These are phyloP conservation scores for Abscondita cerata DNA, from an alignment of 2,888 invertebrate genomes.

Conservation along the genomic window DNA sequence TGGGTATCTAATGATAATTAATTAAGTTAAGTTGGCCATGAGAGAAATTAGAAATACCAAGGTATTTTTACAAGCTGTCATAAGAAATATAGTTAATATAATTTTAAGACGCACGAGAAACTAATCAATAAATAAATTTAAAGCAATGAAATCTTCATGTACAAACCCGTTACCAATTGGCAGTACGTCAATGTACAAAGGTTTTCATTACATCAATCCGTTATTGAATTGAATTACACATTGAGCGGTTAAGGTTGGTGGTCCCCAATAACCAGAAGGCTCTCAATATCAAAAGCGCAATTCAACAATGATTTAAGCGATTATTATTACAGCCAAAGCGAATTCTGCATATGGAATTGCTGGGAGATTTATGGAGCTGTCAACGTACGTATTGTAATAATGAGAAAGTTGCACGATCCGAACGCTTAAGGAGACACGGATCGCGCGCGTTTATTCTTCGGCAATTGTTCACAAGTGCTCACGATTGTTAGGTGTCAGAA, in stretches of 20 bases:
- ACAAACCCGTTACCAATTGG: too few relatives aligned
- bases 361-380: conserved; percentile 44
- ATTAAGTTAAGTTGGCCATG: too few relatives aligned
- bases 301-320: conserved; percentile 39
- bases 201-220: conserved; percentile 4
- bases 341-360: conserved; percentile 39
- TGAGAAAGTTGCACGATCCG: conserved; percentile 44
- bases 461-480: conserved; percentile 38
- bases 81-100: too few relatives aligned
- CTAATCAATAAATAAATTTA: too few relatives aligned
- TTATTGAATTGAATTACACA: conserved; percentile 8
- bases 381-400: conserved; percentile 46
- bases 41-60: too few relatives aligned
- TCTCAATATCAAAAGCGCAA: conserved; percentile 26
- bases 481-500: conserved; percentile 43
- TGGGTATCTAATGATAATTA: too few relatives aligned
- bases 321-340: conserved; percentile 34
- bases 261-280: conserved; percentile 19
- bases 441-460: conserved; percentile 36
- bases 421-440: conserved; percentile 44
- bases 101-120: too few relatives aligned
- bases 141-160: too few relatives aligned
- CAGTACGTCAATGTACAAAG: too few relatives aligned
- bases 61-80: too few relatives aligned
- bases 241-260: conserved; percentile 14